Base-by-base conservation (phyloP, 23 tunicate species). In the Ascidia mentula region DNA sequence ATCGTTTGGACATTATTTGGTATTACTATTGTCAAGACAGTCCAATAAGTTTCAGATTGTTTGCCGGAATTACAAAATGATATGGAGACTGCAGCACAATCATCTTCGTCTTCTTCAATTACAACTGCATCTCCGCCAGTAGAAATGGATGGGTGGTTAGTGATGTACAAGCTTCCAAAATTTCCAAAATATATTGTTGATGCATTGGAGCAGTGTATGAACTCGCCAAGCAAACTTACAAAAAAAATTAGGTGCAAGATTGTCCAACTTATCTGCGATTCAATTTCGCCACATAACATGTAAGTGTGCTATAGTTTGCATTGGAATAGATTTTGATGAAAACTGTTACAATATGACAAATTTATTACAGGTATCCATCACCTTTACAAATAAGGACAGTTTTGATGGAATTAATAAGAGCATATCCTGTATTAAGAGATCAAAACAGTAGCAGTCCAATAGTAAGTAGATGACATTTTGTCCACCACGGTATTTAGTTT, bases 391-490 rank as follows among this genome's bases (percentile, higher is more conserved):
- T 53, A 53, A 6, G 65, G 24, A 53, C 65, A 53, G 65, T 53
- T 6, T 53, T 53, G 24, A 53, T 53, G 65, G 65, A 53, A 9
- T 53, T 53, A 53, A 28, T 53, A 9, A 53, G 24, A 9, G 65
- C 65, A 6, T 53, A 53, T 53, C 65, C 65, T 20, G 13, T 53
- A 53, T 53, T 53, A 53, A 26, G 24, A 53, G 65, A 53, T 9
- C 65, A 53, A 53, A 53, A 53, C 65, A 5, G 65, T 53, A 53
- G 65, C 65, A 53, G 65, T 53, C 65, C 65, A 53, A 53, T 53
- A 53, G 65, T 53, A 53, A 53, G 65, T 53, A 53, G 13, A 28
- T 53, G 65, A 20, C 28, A 53, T 53, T 9, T 9, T 53, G 65
- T 9, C 65, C 65, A 53, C 12, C 65, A 53, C 24, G n/a, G n/a